Conservation (phyloP, 2,113 vertebrate species). For the Lipophrys pholis region DNA sequence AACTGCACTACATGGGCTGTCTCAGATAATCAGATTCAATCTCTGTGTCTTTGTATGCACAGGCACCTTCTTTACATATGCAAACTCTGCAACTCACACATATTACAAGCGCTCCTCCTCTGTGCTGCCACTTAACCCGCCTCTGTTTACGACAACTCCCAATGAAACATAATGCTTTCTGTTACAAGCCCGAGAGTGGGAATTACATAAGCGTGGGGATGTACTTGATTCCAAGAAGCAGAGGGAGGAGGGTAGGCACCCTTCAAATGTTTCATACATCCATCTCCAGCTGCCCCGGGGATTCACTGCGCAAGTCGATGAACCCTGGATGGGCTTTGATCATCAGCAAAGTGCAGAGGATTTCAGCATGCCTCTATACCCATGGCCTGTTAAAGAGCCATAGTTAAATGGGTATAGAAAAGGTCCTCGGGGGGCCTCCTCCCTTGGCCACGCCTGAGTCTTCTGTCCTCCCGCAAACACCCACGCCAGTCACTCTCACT, state of each 20-base stretch:
- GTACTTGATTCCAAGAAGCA: slow-evolving; percentile 51
- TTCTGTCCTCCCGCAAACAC: slow-evolving; percentile 14
- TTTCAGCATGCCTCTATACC: slow-evolving; percentile 56
- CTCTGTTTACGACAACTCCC: slow-evolving; percentile 46
- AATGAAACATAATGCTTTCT: slow-evolving; percentile 50
- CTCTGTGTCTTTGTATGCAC: not conserved
- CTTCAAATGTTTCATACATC: slow-evolving; percentile 71
- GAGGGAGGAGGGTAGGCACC: slow-evolving; percentile 51
- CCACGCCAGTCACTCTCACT: slow-evolving; percentile 15
- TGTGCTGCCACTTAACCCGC: slow-evolving; percentile 21
- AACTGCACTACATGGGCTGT: slow-evolving; percentile 16
- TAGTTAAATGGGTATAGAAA: slow-evolving; percentile 56
- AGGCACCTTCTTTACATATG: slow-evolving; percentile 4
- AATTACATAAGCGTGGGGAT: slow-evolving; percentile 73
- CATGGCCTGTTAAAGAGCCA: slow-evolving; percentile 52
- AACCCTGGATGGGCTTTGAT: slow-evolving; percentile 77
- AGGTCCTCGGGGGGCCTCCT: slow-evolving; percentile 38
- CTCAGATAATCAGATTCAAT: slow-evolving; percentile 16
- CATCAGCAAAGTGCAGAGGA: slow-evolving; percentile 43
- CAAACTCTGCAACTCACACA: slow-evolving; percentile 20
- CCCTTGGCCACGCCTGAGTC: slow-evolving; percentile 23
- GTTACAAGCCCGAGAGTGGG: slow-evolving; percentile 57
- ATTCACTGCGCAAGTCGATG: slow-evolving; percentile 52
- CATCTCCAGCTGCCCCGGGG: slow-evolving; percentile 50
- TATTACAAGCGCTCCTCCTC: not conserved